phyloP scores from a whole-genome alignment of 2,113 vertebrate genomes.

The Haemorhous mexicanus region DNA sequence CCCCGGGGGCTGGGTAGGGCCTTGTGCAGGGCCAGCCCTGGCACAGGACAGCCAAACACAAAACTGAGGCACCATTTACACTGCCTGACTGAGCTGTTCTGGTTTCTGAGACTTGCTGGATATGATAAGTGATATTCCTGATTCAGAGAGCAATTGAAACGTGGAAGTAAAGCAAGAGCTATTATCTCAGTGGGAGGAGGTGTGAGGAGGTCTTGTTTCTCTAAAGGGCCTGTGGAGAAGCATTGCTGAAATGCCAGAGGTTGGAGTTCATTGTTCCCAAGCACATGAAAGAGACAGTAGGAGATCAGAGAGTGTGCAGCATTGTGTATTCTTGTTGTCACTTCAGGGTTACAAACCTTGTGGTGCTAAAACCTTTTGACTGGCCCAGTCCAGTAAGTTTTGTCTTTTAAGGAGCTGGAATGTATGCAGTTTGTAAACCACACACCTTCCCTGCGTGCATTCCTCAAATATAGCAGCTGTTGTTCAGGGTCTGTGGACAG shows the following conservation, averaged over 20 bases:
- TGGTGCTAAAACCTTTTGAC: background rate
- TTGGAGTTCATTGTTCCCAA: background rate
- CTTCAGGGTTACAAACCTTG: background rate
- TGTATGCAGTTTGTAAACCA: background rate
- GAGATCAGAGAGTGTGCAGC: background rate
- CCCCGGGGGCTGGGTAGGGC: too few relatives aligned
- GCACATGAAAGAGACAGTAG: background rate
- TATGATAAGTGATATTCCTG: rapidly evolving
- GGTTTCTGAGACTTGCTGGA: background rate
- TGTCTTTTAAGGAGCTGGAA: background rate
- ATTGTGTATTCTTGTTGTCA: background rate
- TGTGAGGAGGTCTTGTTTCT: background rate
- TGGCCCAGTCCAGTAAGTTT: background rate
- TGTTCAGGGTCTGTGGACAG: background rate
- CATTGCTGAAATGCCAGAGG: background rate
- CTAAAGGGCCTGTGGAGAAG: background rate
- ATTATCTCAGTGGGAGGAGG: background rate
- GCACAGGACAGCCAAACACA: background rate
- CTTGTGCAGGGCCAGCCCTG: background rate
- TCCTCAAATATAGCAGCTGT: background rate
- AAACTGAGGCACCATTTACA: background rate
- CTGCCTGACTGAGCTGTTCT: background rate
- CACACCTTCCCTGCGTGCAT: background rate
- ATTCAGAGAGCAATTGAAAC: background rate
- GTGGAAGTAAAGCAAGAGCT: background rate